Evolutionary conservation across 2,888 invertebrate genomes (phyloP).

Genomic region (Dolichomitus sp.): DNA sequence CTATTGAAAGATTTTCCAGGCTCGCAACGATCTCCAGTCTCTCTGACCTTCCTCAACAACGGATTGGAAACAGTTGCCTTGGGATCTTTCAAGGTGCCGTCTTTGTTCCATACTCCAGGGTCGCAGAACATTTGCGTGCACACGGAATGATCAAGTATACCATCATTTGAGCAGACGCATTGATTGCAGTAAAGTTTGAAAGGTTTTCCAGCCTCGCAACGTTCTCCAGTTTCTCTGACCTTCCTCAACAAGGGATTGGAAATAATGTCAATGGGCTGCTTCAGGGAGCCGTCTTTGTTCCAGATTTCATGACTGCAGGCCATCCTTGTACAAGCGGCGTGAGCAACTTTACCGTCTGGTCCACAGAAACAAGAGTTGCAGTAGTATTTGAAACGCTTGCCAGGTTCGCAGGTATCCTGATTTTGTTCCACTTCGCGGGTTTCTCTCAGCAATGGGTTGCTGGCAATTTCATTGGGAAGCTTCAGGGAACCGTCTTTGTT

Average conservation of each 20-base stretch:
- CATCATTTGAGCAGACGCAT: conserved; percentile 87
- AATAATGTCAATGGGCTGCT: not conserved
- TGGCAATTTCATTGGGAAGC: not conserved
- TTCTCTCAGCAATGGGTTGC: not conserved
- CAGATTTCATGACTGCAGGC: conserved; percentile 40
- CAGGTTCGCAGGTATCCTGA: not conserved
- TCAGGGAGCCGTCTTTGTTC: conserved; percentile 46
- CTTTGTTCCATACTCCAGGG: conserved; percentile 59
- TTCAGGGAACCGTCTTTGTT: conserved; percentile 66
- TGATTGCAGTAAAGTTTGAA: conserved; percentile 84
- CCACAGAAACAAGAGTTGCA: conserved; percentile 88
- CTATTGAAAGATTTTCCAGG: conserved; percentile 79
- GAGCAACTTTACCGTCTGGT: conserved; percentile 81
- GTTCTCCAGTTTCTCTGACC: not conserved
- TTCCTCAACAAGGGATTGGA: not conserved
- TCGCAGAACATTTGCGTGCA: conserved; percentile 73
- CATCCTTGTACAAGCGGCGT: conserved; percentile 61
- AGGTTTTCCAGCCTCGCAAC: conserved; percentile 86
- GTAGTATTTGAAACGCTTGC: conserved; percentile 66
- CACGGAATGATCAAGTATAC: conserved; percentile 73
- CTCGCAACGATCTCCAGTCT: not conserved
- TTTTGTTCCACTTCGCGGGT: not conserved
- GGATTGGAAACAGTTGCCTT: not conserved
- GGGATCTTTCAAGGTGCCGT: conserved; percentile 59
- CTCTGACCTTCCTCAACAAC: not conserved